phyloP scores from a whole-genome alignment of 1,140 invertebrate genomes.

The Papilio machaon region DNA sequence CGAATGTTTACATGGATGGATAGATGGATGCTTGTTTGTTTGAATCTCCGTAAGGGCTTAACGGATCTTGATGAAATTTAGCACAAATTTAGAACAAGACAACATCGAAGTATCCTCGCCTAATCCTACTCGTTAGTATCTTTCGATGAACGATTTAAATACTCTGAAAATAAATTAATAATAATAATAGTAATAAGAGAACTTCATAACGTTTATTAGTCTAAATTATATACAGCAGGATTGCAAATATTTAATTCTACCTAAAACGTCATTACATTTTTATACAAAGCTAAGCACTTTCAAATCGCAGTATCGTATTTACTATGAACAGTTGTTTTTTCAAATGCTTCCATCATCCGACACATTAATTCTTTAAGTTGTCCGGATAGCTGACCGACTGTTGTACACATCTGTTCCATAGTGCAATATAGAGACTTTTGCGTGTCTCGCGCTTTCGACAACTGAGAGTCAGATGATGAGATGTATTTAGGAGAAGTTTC shows the following conservation, averaged over 20 bases:
- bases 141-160: background rate
- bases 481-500: conserved; percentile 28
- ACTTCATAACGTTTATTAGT: background rate
- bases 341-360: conserved; percentile 29
- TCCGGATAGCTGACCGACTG: conserved; percentile 5
- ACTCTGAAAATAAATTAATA: background rate
- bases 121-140: no score
- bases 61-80: no score
- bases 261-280: background rate
- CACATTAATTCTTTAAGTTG: conserved; percentile 32
- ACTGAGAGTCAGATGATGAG: conserved; percentile 27
- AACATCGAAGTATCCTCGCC: no score
- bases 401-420: conserved; percentile 32
- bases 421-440: conserved; percentile 31
- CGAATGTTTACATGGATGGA: no score
- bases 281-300: background rate
- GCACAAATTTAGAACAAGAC: no score
- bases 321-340: conserved; percentile 18
- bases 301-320: conserved; percentile 4
- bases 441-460: conserved; percentile 4
- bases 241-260: background rate
- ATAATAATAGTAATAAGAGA: no score
- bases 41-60: no score
- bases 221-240: background rate
- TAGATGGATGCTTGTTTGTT: no score